These are phyloP conservation scores for Drosophila punjabiensis DNA, from an alignment of 1,140 invertebrate genomes.

Conservation along the genomic window DNA sequence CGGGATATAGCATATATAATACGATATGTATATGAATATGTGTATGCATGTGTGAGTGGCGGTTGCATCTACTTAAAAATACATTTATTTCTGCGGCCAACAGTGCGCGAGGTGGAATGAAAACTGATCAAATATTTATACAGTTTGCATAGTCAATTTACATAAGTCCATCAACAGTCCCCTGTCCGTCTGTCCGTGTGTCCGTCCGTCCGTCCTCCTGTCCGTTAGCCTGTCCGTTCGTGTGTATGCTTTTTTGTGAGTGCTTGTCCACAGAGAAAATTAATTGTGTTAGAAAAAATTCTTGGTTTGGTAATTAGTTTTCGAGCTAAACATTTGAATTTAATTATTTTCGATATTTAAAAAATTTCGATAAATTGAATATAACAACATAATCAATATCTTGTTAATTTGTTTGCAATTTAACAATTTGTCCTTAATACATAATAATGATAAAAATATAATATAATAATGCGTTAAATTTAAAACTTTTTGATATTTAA, in stretches of 20 bases:
- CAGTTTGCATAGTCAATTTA: constrained; percentile 77
- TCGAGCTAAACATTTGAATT: too few species aligned
- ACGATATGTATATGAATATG: background rate
- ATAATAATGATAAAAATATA: too few species aligned
- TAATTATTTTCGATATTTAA: background rate
- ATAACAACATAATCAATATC: background rate
- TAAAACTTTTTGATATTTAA: too few species aligned
- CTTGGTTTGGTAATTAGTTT: background rate
- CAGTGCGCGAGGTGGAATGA: constrained; percentile 19
- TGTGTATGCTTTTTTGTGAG: constrained; percentile 5
- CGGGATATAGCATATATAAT: background rate
- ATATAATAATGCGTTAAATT: too few species aligned
- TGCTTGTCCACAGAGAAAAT: constrained; percentile 4
- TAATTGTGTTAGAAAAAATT: background rate
- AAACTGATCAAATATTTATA: constrained; percentile 72
- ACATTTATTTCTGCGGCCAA: constrained; percentile 57
- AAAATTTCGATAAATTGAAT: background rate
- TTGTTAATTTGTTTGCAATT: background rate
- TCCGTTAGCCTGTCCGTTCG: background rate
- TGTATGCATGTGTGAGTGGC: constrained; percentile 20
- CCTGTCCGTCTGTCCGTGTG: constrained; percentile 8
- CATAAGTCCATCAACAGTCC: constrained; percentile 69
- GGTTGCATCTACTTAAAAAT: constrained; percentile 79
- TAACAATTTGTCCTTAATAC: background rate
- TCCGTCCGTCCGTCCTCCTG: background rate